Evolutionary conservation across 2,113 vertebrate genomes (phyloP).

Genomic region (Saimiri boliviensis): DNA sequence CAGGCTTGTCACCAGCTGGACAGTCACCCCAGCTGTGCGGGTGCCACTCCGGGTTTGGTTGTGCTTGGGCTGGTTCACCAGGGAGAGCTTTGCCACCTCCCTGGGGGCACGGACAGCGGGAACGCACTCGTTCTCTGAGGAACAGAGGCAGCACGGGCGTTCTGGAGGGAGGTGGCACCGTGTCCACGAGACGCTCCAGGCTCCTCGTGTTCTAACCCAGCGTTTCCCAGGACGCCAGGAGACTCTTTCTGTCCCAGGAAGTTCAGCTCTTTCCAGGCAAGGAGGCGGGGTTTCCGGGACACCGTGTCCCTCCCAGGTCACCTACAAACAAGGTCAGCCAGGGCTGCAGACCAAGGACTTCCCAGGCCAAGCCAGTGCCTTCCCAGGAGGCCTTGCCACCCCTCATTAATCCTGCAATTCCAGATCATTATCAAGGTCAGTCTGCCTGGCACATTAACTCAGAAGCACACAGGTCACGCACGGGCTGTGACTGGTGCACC

Average conservation of each 20-base stretch:
- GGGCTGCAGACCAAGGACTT: not conserved
- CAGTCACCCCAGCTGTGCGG: not conserved
- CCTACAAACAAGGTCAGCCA: conserved; percentile 29
- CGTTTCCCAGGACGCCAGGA: accelerated
- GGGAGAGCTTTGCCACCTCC: accelerated
- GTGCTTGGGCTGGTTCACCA: accelerated
- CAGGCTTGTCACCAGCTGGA: not conserved
- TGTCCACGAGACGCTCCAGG: accelerated
- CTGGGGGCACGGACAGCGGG: accelerated
- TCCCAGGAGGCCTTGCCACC: not conserved
- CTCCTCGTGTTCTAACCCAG: accelerated
- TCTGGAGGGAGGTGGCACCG: not conserved
- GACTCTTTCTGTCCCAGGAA: accelerated
- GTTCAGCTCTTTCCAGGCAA: accelerated
- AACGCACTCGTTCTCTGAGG: accelerated
- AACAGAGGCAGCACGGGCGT: no score
- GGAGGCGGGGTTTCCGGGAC: not conserved
- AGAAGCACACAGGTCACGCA: not conserved
- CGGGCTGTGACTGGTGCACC: not conserved
- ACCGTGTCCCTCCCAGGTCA: not conserved
- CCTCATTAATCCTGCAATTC: not conserved
- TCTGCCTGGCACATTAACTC: conserved; percentile 42
- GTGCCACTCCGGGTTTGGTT: accelerated
- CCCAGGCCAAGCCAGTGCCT: not conserved
- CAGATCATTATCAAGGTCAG: conserved; percentile 25